These are phyloP conservation scores for Plagodis pulveraria DNA, from an alignment of 2,888 invertebrate genomes.

Conservation along the genomic window DNA sequence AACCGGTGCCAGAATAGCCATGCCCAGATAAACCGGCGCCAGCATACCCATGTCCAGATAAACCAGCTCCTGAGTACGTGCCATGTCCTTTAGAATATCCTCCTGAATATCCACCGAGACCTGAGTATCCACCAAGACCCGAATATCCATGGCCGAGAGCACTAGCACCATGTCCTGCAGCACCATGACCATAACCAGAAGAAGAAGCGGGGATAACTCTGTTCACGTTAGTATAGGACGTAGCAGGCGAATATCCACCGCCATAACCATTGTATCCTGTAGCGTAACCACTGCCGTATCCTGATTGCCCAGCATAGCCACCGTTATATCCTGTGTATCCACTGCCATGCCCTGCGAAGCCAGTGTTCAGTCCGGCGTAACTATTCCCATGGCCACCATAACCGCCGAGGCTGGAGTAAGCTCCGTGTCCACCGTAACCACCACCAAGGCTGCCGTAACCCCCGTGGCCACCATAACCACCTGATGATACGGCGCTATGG, in stretches of 20 bases:
- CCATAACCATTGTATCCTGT: conserved; percentile 25
- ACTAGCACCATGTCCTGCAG: conserved; percentile 20
- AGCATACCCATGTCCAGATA: conserved; percentile 12
- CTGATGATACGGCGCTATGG: conserved; percentile 31
- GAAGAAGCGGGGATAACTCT: conserved; percentile 46
- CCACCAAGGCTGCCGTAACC: conserved; percentile 27
- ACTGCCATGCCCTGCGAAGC: conserved; percentile 33
- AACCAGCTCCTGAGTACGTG: conserved; percentile 18
- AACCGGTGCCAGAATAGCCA: conserved; percentile 26
- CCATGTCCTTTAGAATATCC: conserved; percentile 31
- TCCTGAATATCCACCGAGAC: conserved; percentile 25
- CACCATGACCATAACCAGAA: conserved; percentile 29
- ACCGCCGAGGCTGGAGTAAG: conserved; percentile 1
- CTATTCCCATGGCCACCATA: conserved; percentile 22
- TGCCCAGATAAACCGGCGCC: conserved; percentile 25
- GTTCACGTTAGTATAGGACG: conserved; percentile 47
- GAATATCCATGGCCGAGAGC: conserved; percentile 16
- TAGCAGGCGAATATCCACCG: conserved; percentile 39
- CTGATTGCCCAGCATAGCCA: conserved; percentile 19
- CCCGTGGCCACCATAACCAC: conserved; percentile 24
- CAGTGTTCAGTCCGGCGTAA: conserved; percentile 24
- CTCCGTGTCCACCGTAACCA: conserved; percentile 16
- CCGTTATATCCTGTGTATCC: neutral
- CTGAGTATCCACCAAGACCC: conserved; percentile 31
- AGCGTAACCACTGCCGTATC: conserved; percentile 27